phyloP scores from a whole-genome alignment of 1,140 invertebrate genomes.

The Eulimnadia texana region DNA sequence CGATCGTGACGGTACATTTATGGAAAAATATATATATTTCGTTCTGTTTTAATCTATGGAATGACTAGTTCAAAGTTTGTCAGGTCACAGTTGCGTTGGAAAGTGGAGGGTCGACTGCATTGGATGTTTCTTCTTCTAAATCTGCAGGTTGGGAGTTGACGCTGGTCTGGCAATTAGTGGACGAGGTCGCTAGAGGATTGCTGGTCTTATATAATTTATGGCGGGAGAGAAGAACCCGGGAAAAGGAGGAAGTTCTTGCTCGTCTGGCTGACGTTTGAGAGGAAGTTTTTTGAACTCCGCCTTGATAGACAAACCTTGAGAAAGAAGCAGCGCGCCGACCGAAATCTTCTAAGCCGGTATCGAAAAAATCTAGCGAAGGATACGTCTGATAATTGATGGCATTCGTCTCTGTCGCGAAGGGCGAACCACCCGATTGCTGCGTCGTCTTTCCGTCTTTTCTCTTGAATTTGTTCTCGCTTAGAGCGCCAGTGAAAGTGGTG shows the following conservation, averaged over 20 bases:
- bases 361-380: constrained; percentile 10
- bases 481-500: background rate
- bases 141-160: background rate
- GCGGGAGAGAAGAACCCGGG: constrained; percentile 3
- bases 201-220: background rate
- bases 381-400: constrained; percentile 3
- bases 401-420: background rate
- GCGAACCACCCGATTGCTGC: background rate
- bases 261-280: background rate
- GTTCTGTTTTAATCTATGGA: too few relatives aligned
- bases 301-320: constrained; percentile 5
- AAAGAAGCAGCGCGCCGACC: constrained; percentile 1
- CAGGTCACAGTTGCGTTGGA: too few relatives aligned
- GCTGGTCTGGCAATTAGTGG: background rate
- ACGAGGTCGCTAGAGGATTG: background rate
- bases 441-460: background rate
- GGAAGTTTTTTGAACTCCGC: background rate
- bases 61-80: too few relatives aligned
- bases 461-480: background rate
- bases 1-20: too few relatives aligned
- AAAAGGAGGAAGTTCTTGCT: constrained; percentile 13
- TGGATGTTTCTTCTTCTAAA: background rate
- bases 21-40: too few relatives aligned
- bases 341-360: constrained; percentile 6
- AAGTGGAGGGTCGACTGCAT: background rate